Evolutionary conservation across 2,113 vertebrate genomes (phyloP), one percentile per base, ranked within the genome.

Genomic region (Limnothrissa miodon): DNA sequence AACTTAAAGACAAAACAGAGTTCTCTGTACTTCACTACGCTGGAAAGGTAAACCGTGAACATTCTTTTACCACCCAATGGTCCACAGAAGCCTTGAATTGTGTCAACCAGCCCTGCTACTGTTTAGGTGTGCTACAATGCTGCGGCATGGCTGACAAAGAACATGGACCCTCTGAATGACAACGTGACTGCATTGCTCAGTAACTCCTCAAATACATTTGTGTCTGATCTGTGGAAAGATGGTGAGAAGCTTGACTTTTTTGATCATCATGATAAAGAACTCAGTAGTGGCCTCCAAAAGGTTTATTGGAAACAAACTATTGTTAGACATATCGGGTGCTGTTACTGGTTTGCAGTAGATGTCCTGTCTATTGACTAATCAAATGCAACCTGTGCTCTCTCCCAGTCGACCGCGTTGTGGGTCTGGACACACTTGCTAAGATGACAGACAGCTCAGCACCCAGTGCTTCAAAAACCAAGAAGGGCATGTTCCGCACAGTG

Each of bases 401-500:
- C 21, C 45, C 90, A 99, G 98, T 89, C 90, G 98, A 99, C 87
- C 96, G 97, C 9, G 97, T 99, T 5, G 98, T 99, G 85, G 97
- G 97, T 42, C 92, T 99, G 91, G 97, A 99, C 80, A 98, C 98
- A 85, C 96, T 99, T 87, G 96, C 96, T 80, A 99, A 99, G 93
- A 98, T 99, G 97, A 96, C 96, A 0, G 96, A 98, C 91, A 98
- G 97, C 83, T 96, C 96, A 0, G 92, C 89, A 21, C 96, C 95
- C 36, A 96, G 97, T 0, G 87, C 94, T 83, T 98, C 97, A 44
- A 99, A 98, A 88, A 97, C 98, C 80, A 99, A 99, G 91, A 99
- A 99, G 83, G 98, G 98, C 85, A 99, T 99, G 98, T 99, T 99
- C 90, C 96, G 98, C 74, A 99, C 98, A 0, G 98, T 99, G 87